phyloP scores from a whole-genome alignment of 2,113 vertebrate species.

The Toxotes chatareus region DNA sequence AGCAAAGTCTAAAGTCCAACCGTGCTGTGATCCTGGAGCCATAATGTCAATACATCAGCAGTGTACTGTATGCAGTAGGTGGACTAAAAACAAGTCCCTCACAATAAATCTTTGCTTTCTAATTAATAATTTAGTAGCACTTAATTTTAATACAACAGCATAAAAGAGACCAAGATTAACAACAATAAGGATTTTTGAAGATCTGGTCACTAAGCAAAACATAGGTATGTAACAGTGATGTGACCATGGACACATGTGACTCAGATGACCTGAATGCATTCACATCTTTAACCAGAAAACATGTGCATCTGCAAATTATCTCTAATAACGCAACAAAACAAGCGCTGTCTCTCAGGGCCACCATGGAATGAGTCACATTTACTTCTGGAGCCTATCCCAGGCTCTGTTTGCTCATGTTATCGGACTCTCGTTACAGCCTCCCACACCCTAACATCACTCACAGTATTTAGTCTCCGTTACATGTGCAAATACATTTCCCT shows the following conservation, averaged over 20 bases:
- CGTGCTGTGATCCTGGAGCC: background rate
- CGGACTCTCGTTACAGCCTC: conserved; percentile 11
- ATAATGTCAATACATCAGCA: conserved; percentile 16
- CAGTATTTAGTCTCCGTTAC: background rate
- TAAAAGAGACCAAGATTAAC: background rate
- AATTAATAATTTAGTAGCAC: background rate
- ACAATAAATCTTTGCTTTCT: background rate
- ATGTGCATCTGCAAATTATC: background rate
- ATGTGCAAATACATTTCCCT: background rate
- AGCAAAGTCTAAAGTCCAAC: conserved; percentile 49
- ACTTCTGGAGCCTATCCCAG: conserved; percentile 36
- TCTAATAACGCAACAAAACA: conserved; percentile 8
- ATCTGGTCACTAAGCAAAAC: background rate
- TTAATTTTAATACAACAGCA: background rate
- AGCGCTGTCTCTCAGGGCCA: background rate
- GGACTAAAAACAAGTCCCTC: background rate
- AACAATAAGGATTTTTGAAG: background rate
- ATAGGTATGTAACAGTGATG: background rate
- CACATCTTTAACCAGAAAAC: background rate
- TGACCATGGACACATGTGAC: background rate
- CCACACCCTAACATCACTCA: conserved; percentile 37
- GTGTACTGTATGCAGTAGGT: background rate
- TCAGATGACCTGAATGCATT: background rate
- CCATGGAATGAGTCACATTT: conserved; percentile 46
- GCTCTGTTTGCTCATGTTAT: conserved; percentile 53